phyloP scores from a whole-genome alignment of 2,888 invertebrate species.

The Acanthosoma haemorrhoidale region DNA sequence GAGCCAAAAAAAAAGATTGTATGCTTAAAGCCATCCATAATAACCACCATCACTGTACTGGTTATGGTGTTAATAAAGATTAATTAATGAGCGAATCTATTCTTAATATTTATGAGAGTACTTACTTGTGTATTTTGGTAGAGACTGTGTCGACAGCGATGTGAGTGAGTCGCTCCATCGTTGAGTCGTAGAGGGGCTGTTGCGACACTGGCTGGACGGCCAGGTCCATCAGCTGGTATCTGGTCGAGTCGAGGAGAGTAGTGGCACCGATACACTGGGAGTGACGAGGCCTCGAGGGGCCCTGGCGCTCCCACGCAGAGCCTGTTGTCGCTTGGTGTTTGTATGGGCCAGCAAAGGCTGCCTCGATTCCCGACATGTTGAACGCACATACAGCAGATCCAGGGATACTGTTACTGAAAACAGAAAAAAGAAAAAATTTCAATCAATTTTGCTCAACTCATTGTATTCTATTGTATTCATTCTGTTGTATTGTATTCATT shows the following conservation, averaged over 20 bases:
- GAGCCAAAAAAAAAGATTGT: too few species aligned
- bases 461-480: too few species aligned
- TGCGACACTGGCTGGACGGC: slow-evolving; percentile 70
- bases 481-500: too few species aligned
- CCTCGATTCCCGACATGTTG: slow-evolving; percentile 72
- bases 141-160: slow-evolving; percentile 76
- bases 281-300: slow-evolving; percentile 31
- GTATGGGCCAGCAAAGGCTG: slow-evolving; percentile 78
- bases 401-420: slow-evolving; percentile 69
- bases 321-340: slow-evolving; percentile 73
- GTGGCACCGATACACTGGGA: slow-evolving; percentile 34
- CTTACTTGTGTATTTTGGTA: slow-evolving; percentile 59
- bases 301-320: slow-evolving; percentile 66
- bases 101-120: too few species aligned
- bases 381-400: slow-evolving; percentile 90
- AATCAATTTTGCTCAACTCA: too few species aligned
- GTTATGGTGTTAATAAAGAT: too few species aligned
- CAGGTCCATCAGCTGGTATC: slow-evolving; percentile 82
- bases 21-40: too few species aligned
- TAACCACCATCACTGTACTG: too few species aligned
- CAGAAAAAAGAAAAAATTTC: slow-evolving; percentile 20
- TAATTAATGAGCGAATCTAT: too few species aligned
- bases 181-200: slow-evolving; percentile 63
- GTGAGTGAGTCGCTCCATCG: slow-evolving; percentile 64
- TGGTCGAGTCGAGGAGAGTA: slow-evolving; percentile 45